Evolutionary conservation across 1,140 invertebrate species (phyloP).

Genomic region (Araneus ventricosus): DNA sequence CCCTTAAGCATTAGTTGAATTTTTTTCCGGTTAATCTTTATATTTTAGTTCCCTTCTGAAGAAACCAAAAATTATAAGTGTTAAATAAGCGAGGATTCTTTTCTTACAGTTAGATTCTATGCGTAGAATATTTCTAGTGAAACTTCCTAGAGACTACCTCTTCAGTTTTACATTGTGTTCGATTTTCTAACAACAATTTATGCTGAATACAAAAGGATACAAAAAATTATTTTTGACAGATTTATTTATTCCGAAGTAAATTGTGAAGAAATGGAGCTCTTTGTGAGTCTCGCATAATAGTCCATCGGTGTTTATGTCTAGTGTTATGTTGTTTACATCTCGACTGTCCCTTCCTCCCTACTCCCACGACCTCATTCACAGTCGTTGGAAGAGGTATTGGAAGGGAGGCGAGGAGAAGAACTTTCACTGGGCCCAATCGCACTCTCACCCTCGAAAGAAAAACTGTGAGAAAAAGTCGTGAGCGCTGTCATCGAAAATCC

Average conservation of each 20-base stretch:
- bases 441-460: background rate
- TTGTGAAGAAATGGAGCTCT: conserved; percentile 4
- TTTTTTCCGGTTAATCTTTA: too few relatives aligned
- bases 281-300: background rate
- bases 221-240: background rate
- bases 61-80: too few relatives aligned
- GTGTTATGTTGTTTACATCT: background rate
- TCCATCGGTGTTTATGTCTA: background rate
- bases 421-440: background rate
- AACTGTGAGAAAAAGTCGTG: background rate
- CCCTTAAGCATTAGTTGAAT: too few relatives aligned
- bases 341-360: background rate
- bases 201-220: too few relatives aligned
- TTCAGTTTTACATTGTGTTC: too few relatives aligned
- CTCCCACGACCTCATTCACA: conserved; percentile 26
- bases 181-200: too few relatives aligned
- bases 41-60: too few relatives aligned
- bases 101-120: too few relatives aligned
- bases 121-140: too few relatives aligned
- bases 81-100: too few relatives aligned
- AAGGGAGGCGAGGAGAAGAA: background rate
- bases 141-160: too few relatives aligned
- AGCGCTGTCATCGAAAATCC: background rate
- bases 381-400: background rate
- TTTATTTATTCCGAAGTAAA: background rate